These are phyloP conservation scores for Cranoglanis bouderius DNA, from an alignment of 2,113 vertebrate genomes.

Conservation along the genomic window DNA sequence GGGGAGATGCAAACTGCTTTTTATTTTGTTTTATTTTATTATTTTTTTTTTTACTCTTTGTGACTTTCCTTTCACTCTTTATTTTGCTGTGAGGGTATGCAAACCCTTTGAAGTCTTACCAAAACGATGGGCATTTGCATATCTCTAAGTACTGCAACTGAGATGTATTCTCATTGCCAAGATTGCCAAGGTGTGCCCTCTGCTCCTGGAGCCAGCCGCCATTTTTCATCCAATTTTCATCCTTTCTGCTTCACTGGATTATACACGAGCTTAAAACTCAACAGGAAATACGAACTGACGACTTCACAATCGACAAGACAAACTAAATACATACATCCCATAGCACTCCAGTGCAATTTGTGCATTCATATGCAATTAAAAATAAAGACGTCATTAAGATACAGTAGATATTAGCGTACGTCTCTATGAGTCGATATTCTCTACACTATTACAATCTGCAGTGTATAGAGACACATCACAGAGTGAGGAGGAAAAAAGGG, in stretches of 20 bases:
- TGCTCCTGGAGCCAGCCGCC: background rate
- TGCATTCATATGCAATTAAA: background rate
- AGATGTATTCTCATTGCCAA: background rate
- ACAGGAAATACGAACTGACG: background rate
- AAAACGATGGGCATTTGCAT: background rate
- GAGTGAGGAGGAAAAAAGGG: slow-evolving; percentile 59
- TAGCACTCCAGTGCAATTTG: no score
- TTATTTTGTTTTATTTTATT: background rate
- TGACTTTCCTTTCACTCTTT: background rate
- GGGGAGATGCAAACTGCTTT: background rate
- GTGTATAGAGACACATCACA: slow-evolving; percentile 66
- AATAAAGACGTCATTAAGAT: background rate
- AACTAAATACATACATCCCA: background rate
- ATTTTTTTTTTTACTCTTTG: background rate
- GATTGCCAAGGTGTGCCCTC: background rate
- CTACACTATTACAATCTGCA: slow-evolving; percentile 45
- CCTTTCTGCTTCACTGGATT: background rate
- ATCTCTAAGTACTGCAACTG: background rate
- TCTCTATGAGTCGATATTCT: slow-evolving; percentile 15
- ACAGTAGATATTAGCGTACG: background rate
- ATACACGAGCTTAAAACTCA: background rate
- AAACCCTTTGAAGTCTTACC: background rate
- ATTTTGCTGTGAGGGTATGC: background rate
- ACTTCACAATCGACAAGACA: background rate
- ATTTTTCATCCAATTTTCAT: background rate